phyloP scores from a whole-genome alignment of 1,140 invertebrate genomes.

The Sinella curviseta region DNA sequence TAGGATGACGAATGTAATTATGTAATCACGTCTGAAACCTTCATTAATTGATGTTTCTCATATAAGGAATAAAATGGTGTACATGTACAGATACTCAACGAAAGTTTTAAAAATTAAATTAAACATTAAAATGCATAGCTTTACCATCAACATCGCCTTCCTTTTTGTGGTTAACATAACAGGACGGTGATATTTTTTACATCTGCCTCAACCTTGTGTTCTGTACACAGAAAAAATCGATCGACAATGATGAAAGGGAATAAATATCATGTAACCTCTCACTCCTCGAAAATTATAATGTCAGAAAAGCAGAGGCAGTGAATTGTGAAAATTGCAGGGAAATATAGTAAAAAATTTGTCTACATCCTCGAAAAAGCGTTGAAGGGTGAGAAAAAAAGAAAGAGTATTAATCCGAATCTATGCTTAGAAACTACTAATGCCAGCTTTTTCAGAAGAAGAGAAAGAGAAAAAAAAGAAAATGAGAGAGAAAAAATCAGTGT shows the following conservation, averaged over 20 bases:
- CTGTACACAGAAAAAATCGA: not conserved
- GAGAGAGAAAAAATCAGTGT: slow-evolving; percentile 10
- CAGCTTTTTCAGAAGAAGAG: not conserved
- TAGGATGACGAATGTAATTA: too few species aligned
- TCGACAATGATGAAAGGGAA: not conserved
- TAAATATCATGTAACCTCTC: not conserved
- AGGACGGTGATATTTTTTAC: too few species aligned
- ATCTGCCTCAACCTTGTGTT: not conserved
- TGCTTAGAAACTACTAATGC: not conserved
- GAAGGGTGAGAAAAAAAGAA: slow-evolving; percentile 3
- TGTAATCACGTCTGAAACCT: too few species aligned
- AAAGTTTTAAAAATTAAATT: too few species aligned
- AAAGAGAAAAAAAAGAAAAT: not conserved
- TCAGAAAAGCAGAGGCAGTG: not conserved
- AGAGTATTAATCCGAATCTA: slow-evolving; percentile 1
- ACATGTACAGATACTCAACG: too few species aligned
- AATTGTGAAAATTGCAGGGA: not conserved
- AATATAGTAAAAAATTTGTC: not conserved
- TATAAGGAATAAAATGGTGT: too few species aligned
- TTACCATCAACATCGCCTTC: too few species aligned
- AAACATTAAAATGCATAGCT: too few species aligned
- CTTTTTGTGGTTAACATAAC: too few species aligned
- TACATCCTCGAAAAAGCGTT: not conserved
- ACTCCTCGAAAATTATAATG: not conserved
- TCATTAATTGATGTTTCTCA: too few species aligned